Percentiles rank a stretch among this genome's conserved stretches.
These are phyloP conservation scores for Desmodus rotundus DNA, from an alignment of 2,113 vertebrate genomes.

Conservation along the genomic window DNA sequence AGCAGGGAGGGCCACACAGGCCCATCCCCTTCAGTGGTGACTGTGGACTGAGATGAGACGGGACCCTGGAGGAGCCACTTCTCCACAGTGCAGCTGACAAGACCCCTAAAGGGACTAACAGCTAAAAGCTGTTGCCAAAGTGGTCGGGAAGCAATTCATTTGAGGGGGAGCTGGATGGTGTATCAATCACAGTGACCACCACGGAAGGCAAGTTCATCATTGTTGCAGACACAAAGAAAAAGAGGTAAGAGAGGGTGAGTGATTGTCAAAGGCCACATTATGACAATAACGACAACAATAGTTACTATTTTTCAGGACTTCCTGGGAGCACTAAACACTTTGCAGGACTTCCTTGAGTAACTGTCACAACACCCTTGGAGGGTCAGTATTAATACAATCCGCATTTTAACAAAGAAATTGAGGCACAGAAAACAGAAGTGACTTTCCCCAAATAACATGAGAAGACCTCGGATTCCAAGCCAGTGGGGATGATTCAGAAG, in stretches of 20 bases:
- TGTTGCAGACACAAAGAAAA: background rate
- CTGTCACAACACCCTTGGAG: background rate
- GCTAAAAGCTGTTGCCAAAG: background rate
- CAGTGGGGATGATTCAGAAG: background rate
- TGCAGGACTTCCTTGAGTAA: background rate
- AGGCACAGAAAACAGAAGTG: background rate
- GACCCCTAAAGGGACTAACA: background rate
- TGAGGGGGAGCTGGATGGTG: background rate
- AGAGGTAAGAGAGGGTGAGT: background rate
- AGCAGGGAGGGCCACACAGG: background rate
- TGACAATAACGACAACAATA: background rate
- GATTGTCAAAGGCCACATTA: background rate
- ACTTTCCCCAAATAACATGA: background rate
- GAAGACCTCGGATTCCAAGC: background rate
- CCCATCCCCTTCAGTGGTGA: background rate
- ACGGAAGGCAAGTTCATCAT: background rate
- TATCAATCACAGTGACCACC: background rate
- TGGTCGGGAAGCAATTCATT: background rate
- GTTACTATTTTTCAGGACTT: background rate
- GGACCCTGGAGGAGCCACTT: too few relatives aligned
- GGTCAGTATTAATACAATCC: background rate
- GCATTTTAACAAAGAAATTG: background rate
- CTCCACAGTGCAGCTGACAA: background rate
- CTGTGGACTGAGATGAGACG: background rate
- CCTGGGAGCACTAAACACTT: background rate